These are phyloP conservation scores for Drosophila navojoa DNA, from an alignment of 1,140 invertebrate species.

Conservation along the genomic window DNA sequence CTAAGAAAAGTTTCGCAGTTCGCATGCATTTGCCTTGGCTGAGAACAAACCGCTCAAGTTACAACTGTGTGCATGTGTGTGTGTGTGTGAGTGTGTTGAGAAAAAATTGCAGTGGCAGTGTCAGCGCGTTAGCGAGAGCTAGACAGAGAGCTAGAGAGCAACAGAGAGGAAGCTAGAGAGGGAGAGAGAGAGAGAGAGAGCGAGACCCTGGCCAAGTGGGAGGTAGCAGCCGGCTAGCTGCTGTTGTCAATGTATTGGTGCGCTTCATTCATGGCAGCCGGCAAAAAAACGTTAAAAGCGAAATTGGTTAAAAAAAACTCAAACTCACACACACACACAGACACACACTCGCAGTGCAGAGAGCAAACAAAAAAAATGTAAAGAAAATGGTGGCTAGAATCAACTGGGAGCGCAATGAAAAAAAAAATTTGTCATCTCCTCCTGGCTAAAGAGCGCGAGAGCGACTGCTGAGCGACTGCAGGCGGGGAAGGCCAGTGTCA, in stretches of 20 bases:
- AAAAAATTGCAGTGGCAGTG: constrained; percentile 56
- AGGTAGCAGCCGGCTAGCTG: constrained; percentile 56
- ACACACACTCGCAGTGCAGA: neutral
- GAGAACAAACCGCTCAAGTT: constrained; percentile 49
- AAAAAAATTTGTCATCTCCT: constrained; percentile 43
- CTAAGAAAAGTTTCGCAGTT: constrained; percentile 58
- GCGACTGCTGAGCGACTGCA: constrained; percentile 24
- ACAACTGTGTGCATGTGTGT: constrained; percentile 4
- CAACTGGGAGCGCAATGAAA: constrained; percentile 20
- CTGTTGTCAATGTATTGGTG: constrained; percentile 43
- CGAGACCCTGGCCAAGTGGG: constrained; percentile 48
- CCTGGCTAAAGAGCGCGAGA: constrained; percentile 34
- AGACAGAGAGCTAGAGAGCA: neutral
- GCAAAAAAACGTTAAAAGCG: constrained; percentile 80
- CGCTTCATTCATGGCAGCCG: constrained; percentile 78
- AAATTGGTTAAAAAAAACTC: constrained; percentile 70
- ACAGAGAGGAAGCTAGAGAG: too few species aligned
- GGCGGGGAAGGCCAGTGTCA: constrained; percentile 50
- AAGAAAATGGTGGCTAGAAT: constrained; percentile 75
- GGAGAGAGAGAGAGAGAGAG: constrained; percentile 11
- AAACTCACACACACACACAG: constrained; percentile 12
- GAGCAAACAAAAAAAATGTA: constrained; percentile 45
- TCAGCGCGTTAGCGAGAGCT: constrained; percentile 13
- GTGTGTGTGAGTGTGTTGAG: constrained; percentile 22
- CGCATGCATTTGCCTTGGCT: constrained; percentile 46